Base-by-base conservation (phyloP, 2,113 vertebrate genomes). In the Rhegmatorhina hoffmannsi region DNA sequence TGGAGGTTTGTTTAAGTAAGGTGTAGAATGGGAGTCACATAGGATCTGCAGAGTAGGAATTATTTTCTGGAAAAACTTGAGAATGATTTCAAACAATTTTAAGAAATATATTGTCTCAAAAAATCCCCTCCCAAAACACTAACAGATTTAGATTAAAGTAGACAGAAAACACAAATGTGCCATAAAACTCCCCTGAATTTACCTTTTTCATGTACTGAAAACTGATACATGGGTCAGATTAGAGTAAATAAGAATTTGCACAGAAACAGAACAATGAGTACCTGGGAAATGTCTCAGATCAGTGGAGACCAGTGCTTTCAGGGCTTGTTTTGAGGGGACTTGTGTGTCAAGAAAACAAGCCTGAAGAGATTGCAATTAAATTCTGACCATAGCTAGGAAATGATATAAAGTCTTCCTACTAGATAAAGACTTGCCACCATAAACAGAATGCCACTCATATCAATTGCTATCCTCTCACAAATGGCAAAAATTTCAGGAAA, bases 321-420 rank as follows among this genome's bases (percentile, higher is more conserved):
- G 43, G 17, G 13, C 4, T 90, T 94, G 29, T 88, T 94, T 93
- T 89, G 76, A 78, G 31, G 36, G 10, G 3, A 87, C 60, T 9
- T 72, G 33, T 78, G 11, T 46, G 14, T 44, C 49, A 38, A 70
- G 18, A 9, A 94, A 90, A 94, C 50, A 95, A 82, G 16, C 2
- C 88, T 76, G 46, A 60, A 89, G n/a, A 49, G 68, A 60, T 26
- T 89, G 63, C 21, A 94, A 75, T 74, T 13, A 63, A 93, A 87
- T 52, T 67, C 33, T 90, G 60, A 47, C 21, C 53, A 72, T 52
- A 84, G 26, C 17, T 63, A 92, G 87, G 91, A 96, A 96, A 91
- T 94, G 38, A 92, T 81, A 82, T 36, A 46, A 74, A 89, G 38
- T 38, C 40, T 89, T 92, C 79, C 86, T 70, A 23, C 23, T 81